Percentiles rank a stretch among this genome's conserved stretches.
phyloP scores from a whole-genome alignment of 2,888 invertebrate species.

The Limnephilus auricula region DNA sequence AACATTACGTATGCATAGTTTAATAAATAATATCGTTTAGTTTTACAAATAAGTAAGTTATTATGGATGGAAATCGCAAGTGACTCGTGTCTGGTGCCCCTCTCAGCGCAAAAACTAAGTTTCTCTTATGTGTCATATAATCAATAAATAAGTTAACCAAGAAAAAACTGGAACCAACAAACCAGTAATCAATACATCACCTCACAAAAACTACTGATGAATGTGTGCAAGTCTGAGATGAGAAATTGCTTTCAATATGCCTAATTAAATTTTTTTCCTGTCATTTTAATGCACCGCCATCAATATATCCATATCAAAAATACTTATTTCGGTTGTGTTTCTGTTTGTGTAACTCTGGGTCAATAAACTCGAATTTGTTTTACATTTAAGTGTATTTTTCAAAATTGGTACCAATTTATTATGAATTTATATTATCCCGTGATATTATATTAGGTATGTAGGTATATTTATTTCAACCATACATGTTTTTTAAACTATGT shows the following conservation, averaged over 20 bases:
- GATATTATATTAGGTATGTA: no score
- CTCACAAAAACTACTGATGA: background rate
- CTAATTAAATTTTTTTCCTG: no score
- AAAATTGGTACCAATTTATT: no score
- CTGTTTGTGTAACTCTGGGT: no score
- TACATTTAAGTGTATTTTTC: no score
- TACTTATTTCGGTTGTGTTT: no score
- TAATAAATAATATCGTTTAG: background rate
- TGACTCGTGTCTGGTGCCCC: background rate
- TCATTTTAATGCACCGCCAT: no score
- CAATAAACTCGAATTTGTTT: no score
- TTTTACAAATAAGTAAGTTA: background rate
- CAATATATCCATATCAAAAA: no score
- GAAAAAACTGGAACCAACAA: background rate
- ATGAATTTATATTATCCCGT: no score
- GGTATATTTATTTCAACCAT: no score
- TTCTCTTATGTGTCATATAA: background rate
- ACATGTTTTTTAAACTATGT: no score
- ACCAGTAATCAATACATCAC: background rate
- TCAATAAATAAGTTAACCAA: background rate
- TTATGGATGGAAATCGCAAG: background rate
- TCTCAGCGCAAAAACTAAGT: background rate
- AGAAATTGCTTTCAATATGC: background rate
- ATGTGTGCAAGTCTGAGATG: background rate
- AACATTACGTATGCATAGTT: background rate